These are phyloP conservation scores for Ivindomyrus marchei DNA, from an alignment of 2,113 vertebrate species.

Conservation along the genomic window DNA sequence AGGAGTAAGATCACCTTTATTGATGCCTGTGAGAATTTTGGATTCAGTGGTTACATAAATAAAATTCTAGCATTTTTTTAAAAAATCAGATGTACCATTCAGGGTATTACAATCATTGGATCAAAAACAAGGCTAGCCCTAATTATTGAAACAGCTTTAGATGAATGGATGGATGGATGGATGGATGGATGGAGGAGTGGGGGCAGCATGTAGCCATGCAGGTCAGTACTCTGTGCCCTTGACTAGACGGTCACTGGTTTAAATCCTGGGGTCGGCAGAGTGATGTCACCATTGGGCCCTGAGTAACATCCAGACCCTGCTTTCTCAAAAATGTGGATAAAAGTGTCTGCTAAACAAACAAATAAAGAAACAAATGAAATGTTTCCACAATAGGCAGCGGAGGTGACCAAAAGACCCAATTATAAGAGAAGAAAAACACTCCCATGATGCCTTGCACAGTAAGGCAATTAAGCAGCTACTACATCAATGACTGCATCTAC, in stretches of 20 bases:
- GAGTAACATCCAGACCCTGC: not conserved
- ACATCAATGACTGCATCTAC: not conserved
- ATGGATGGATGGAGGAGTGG: too few species aligned
- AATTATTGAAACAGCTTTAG: not conserved
- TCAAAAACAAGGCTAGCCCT: not conserved
- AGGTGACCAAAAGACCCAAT: not conserved
- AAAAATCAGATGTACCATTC: not conserved
- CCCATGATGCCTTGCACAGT: not conserved
- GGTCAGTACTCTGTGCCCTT: not conserved
- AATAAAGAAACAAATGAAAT: not conserved
- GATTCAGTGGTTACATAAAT: not conserved
- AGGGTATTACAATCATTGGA: not conserved
- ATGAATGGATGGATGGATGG: not conserved
- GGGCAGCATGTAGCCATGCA: too few species aligned
- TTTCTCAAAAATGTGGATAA: not conserved
- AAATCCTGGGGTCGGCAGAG: not conserved
- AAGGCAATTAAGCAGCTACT: not conserved
- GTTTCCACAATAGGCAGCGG: not conserved
- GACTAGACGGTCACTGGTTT: not conserved
- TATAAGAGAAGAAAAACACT: not conserved
- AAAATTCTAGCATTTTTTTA: not conserved
- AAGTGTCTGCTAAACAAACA: not conserved
- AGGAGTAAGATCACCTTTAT: not conserved
- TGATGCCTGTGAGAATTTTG: not conserved
- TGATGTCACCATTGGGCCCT: not conserved